Evolutionary conservation across 2,888 invertebrate genomes (phyloP).

Genomic region (Ophion slaviceki): DNA sequence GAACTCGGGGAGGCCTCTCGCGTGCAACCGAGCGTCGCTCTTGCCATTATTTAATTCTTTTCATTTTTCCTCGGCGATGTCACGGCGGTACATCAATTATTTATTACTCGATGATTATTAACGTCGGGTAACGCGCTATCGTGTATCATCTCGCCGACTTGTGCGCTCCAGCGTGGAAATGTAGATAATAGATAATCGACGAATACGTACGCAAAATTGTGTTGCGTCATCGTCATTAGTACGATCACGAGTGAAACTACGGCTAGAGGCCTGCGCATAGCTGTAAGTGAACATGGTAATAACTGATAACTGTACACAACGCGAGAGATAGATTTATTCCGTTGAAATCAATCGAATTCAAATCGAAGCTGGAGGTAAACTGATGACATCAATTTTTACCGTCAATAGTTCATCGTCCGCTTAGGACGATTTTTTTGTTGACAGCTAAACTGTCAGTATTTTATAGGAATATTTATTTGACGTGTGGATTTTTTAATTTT

Average conservation of each 20-base stretch:
- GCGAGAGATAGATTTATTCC: not conserved
- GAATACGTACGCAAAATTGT: conserved; percentile 7
- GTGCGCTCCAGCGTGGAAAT: conserved; percentile 22
- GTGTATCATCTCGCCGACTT: conserved; percentile 41
- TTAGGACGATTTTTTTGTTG: no score
- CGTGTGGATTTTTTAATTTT: no score
- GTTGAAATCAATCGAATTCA: no score
- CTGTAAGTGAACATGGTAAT: not conserved
- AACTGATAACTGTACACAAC: not conserved
- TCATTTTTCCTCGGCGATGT: conserved; percentile 23
- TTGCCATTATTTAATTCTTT: conserved; percentile 29
- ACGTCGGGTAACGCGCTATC: conserved; percentile 21
- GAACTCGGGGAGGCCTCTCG: conserved; percentile 18
- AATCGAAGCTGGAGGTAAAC: no score
- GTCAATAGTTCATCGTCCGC: no score
- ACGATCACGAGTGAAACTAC: conserved; percentile 14
- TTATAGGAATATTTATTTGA: no score
- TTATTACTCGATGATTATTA: conserved; percentile 45
- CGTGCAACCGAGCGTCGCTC: conserved; percentile 35
- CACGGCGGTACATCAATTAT: conserved; percentile 50
- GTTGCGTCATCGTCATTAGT: conserved; percentile 54
- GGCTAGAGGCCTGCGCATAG: not conserved
- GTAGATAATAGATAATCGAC: conserved; percentile 25
- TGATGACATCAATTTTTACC: no score
- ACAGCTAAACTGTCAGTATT: no score